phyloP scores from a whole-genome alignment of 2,797 vertebrate genomes.

The Lacerta viridis region DNA sequence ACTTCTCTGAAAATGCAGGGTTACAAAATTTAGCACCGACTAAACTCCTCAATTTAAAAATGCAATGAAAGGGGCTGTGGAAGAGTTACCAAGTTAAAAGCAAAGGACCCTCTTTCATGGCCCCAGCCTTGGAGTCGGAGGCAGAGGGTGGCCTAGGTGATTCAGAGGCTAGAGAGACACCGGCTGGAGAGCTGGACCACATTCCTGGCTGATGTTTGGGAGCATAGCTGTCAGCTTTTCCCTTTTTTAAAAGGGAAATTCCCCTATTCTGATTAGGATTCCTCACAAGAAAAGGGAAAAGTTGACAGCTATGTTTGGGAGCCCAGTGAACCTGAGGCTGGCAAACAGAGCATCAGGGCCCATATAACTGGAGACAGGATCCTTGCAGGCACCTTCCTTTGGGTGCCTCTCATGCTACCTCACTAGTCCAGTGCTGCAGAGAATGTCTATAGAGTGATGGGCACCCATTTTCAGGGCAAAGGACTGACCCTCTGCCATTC shows the following conservation, averaged over 20 bases:
- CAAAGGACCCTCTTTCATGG: conserved; percentile 7
- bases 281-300: too few relatives aligned
- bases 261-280: too few relatives aligned
- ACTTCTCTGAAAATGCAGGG: conserved; percentile 72
- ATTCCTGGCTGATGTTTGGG: neutral
- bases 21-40: conserved; percentile 78
- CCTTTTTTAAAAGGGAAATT: too few relatives aligned
- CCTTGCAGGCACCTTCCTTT: too few relatives aligned
- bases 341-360: too few relatives aligned
- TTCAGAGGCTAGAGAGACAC: neutral
- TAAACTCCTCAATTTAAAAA: conserved; percentile 71
- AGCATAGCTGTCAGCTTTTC: too few relatives aligned
- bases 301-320: too few relatives aligned
- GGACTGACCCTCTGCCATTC: too few relatives aligned
- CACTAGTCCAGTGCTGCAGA: neutral
- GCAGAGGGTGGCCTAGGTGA: neutral
- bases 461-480: too few relatives aligned
- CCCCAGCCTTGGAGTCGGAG: neutral
- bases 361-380: too few relatives aligned
- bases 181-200: neutral
- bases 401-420: neutral
- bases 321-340: too few relatives aligned
- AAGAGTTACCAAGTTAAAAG: conserved; percentile 69
- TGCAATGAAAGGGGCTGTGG: conserved; percentile 64
- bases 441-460: too few relatives aligned